These are phyloP conservation scores for Xenus cinereus DNA, from an alignment of 2,113 vertebrate genomes.

Conservation along the genomic window DNA sequence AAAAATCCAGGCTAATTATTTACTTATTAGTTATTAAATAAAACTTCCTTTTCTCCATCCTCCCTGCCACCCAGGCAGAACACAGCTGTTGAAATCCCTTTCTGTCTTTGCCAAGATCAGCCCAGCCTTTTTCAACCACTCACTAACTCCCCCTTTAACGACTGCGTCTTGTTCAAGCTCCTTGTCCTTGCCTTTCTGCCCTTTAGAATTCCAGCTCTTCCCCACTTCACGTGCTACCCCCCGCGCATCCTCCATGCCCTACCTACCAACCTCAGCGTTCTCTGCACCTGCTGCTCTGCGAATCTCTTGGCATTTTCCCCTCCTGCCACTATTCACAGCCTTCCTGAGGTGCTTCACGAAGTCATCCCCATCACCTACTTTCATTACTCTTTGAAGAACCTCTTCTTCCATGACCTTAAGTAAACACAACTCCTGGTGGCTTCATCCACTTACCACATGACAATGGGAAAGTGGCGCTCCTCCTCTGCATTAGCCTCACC, in stretches of 20 bases:
- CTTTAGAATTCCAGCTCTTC: constrained; percentile 13
- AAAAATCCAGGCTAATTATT: background rate
- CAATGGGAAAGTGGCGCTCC: background rate
- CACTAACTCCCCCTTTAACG: background rate
- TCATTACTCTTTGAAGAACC: background rate
- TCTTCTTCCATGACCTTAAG: background rate
- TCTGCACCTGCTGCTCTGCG: background rate
- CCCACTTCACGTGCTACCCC: background rate
- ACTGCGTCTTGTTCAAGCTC: background rate
- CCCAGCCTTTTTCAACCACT: background rate
- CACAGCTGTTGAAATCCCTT: background rate
- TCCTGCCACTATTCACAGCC: background rate
- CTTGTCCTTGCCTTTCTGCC: constrained; percentile 50
- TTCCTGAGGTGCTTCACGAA: background rate
- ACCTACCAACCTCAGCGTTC: background rate
- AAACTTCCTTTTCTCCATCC: background rate
- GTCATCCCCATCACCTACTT: background rate
- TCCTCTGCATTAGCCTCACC: background rate
- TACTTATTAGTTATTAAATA: background rate
- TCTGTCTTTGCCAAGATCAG: background rate
- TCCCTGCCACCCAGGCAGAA: background rate
- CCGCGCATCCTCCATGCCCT: background rate
- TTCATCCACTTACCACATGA: background rate
- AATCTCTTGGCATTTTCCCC: background rate
- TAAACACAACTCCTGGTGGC: background rate